Base-by-base conservation (phyloP, 2,113 vertebrate genomes). In the Colius striatus region DNA sequence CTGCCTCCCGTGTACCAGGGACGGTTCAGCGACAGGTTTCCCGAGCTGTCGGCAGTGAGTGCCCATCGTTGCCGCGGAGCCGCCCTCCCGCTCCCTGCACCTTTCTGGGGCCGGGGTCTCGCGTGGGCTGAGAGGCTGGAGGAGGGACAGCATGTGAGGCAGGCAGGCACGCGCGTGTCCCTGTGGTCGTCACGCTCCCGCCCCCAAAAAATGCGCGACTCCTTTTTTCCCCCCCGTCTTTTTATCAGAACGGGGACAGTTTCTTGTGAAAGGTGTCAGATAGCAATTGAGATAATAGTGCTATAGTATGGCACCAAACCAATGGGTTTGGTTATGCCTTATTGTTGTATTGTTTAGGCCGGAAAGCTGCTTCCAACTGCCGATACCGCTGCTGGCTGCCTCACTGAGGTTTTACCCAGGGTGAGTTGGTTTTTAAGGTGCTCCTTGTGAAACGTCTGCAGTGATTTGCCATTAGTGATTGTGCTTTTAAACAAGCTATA, bases 341-440 rank as follows among this genome's bases (percentile, higher is more conserved):
- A 10, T 29, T 71, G 4, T 73, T 89, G n/a, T 62, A 1, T 71
- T 84, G 36, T 54, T 67, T 77, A 99, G 99, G 98, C 98, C 51
- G 98, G 98, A 32, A 98, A 98, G 96, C 22, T 75, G 50, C 32
- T 67, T 72, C 98, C 97, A 3, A 4, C n/a, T n/a, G 98, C 97
- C 51, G 90, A 97, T 55, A 95, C 89, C 3, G 96, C 92, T 30
- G 82, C 93, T 26, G 47, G 16, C 41, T 99, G 98, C 86, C 95
- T 99, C n/a, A 90, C 96, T 65, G 98, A 98, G 83, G 92, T 96
- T 50, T 76, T 96, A 34, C 96, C 97, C 32, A 96, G 95, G 97
- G 98, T 98, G 89, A 98, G 98, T 93, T 38, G 79, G 12, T 20
- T 90, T 57, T 73, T 16, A 23, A 76, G 25, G 10, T 1, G 4